Base-by-base conservation (phyloP, 1,140 invertebrate genomes). In the Zaprionus davidi region DNA sequence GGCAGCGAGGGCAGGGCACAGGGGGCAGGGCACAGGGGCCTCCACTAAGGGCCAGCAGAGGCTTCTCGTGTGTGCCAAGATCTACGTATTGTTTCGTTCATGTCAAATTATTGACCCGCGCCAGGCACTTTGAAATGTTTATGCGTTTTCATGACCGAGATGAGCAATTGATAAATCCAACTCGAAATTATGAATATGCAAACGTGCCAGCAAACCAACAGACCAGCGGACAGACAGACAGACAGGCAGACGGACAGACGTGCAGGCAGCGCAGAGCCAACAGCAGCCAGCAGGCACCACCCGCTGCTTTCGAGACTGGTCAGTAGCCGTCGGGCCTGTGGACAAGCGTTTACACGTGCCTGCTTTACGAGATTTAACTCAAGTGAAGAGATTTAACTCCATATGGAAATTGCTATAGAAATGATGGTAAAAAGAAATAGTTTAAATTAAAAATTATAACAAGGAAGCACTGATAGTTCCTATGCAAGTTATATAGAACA, bases 31-130 rank as follows among this genome's bases (percentile, higher is more conserved):
- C 1, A 17, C 6, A 44, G 41, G 15, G 13, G 5, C 12, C 12
- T 41, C 7, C n/a, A 17, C 41, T 9, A 31, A 31, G 31, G 31
- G 31, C 31, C 31, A 11, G 31, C 9, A 34, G 31, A 11, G 31
- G 1, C 31, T 17, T 17, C 41, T 46, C 41, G 56, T 46, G 51
- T 31, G 41, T 62, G 24, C 51, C 59, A 53, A 44, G 60, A 67
- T 87, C 68, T 72, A 75, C 78, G 80, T 88, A 90, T 90, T 90
- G 86, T 90, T 90, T 90, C 85, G 86, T 90, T 90, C 85, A 90
- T 90, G 85, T 90, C 85, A 90, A 90, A 90, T 90, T 90, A 90
- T 90, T 90, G 85, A 90, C 85, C 85, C 76, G 79, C 79, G 82
- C 79, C 79, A 64, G 67, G 78, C 64, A 63, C 83, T 85, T 82